These are phyloP conservation scores for Drosophila insularis DNA, from an alignment of 1,140 invertebrate genomes.

Conservation along the genomic window DNA sequence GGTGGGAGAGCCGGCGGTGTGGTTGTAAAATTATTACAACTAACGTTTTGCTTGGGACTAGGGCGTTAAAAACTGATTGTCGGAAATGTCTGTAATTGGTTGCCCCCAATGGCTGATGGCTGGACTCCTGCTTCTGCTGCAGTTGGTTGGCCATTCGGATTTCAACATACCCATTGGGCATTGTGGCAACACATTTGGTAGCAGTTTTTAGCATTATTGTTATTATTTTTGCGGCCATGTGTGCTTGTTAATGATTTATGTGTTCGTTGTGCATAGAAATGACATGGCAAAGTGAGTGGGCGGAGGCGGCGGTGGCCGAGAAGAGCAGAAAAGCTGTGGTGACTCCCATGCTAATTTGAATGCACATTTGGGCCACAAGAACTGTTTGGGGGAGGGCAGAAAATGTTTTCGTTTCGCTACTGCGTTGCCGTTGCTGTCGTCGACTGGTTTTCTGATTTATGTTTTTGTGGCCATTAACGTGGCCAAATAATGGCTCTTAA, in stretches of 20 bases:
- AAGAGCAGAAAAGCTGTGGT: background rate
- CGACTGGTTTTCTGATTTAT: constrained; percentile 48
- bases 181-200: constrained; percentile 63
- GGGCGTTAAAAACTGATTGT: constrained; percentile 73
- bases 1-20: background rate
- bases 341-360: constrained; percentile 68
- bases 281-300: constrained; percentile 41
- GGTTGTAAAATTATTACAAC: constrained; percentile 68
- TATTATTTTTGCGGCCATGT: constrained; percentile 67
- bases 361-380: constrained; percentile 72
- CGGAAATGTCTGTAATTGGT: constrained; percentile 74
- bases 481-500: background rate
- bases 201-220: constrained; percentile 78
- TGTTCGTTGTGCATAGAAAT: constrained; percentile 77
- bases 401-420: constrained; percentile 4
- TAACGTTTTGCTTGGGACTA: constrained; percentile 39
- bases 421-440: constrained; percentile 44
- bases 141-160: constrained; percentile 36
- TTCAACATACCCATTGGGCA: constrained; percentile 54
- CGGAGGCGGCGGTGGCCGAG: background rate
- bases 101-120: constrained; percentile 27
- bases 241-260: constrained; percentile 77
- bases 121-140: constrained; percentile 5
- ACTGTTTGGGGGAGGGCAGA: background rate
- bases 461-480: constrained; percentile 25